These are phyloP conservation scores for Amaurobius ferox DNA, from an alignment of 2,888 invertebrate species.

Conservation along the genomic window DNA sequence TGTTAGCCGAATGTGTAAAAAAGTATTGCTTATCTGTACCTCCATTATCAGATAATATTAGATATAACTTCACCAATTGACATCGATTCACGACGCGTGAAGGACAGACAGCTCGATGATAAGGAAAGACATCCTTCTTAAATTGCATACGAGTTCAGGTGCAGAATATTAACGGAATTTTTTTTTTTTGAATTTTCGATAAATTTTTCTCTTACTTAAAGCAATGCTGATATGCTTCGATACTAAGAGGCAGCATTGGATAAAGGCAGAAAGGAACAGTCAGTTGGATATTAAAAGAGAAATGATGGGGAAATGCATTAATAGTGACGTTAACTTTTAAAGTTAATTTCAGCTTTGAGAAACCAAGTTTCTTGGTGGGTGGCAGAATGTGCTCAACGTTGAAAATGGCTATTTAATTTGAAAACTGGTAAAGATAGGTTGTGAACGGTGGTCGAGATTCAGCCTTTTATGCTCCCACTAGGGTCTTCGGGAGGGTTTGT, in stretches of 20 bases:
- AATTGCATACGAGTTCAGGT: slow-evolving; percentile 38
- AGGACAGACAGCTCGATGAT: slow-evolving; percentile 31
- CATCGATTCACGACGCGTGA: slow-evolving; percentile 37
- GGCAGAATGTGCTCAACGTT: too few relatives aligned
- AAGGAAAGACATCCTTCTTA: slow-evolving; percentile 26
- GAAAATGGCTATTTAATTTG: too few relatives aligned
- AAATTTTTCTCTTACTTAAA: slow-evolving; percentile 35
- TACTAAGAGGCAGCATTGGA: slow-evolving; percentile 22
- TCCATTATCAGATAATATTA: slow-evolving; percentile 46
- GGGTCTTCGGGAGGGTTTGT: too few relatives aligned
- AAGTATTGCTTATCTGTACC: too few relatives aligned
- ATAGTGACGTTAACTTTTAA: background rate
- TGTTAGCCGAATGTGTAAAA: too few relatives aligned
- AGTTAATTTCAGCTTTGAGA: too few relatives aligned
- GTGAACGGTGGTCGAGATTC: too few relatives aligned
- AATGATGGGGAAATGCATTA: slow-evolving; percentile 29
- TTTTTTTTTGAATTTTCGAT: too few relatives aligned
- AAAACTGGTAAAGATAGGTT: too few relatives aligned
- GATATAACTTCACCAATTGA: slow-evolving; percentile 30
- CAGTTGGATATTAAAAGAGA: slow-evolving; percentile 25
- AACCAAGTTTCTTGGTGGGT: too few relatives aligned
- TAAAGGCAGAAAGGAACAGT: slow-evolving; percentile 31
- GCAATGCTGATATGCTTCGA: slow-evolving; percentile 23
- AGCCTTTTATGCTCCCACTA: too few relatives aligned
- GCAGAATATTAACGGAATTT: slow-evolving; percentile 44